Evolutionary conservation across 2,888 invertebrate species (phyloP), one percentile per base, ranked within the genome.

Genomic region (Leptinotarsa tumamoca): DNA sequence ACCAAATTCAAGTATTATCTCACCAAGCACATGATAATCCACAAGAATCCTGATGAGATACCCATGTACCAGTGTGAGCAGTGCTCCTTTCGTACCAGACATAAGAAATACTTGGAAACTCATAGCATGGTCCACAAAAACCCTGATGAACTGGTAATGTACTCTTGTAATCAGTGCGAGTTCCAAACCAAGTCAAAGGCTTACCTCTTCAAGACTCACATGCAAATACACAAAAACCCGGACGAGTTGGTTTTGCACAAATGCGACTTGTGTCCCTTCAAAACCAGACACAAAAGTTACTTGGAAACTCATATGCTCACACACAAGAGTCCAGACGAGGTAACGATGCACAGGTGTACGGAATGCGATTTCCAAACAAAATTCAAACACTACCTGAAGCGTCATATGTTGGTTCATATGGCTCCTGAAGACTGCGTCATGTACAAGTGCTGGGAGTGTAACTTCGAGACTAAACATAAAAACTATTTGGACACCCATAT

Each of bases 101-200:
- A 81, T 73, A 82, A 82, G 67, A 81, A 82, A 66, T 82, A 82
- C 68, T 68, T 82, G 51, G 81, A 82, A 66, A 80, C 79, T 0
- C 80, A 80, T 70, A 79, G 69, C n/a, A 72, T 77, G 71, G 79
- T 82, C 50, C 82, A 82, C 72, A 81, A 79, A 63, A 78, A 74
- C 21, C 82, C 82, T n/a, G 79, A 82, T 18, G 79, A 77, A 43
- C 69, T 82, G 2, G 78, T 77, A 10, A 82, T 82, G 82, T 82
- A 82, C 67, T 80, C 80, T 17, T 82, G 82, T 68, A 75, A 78
- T n/a, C 72, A 74, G 18, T 82, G 82, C 52, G 78, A 76, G 13
- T 82, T 82, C 52, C 80, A 82, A 68, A 82, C 81, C 4, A 82
- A 82, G 63, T 82, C 81, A 21, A 82, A 82, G 67, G 81, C 82